A percentile compares a stretch with the other conserved stretches of the same genome.
phyloP scores from a whole-genome alignment of 2,888 invertebrate species.

The Sceliomorpha sp. region DNA sequence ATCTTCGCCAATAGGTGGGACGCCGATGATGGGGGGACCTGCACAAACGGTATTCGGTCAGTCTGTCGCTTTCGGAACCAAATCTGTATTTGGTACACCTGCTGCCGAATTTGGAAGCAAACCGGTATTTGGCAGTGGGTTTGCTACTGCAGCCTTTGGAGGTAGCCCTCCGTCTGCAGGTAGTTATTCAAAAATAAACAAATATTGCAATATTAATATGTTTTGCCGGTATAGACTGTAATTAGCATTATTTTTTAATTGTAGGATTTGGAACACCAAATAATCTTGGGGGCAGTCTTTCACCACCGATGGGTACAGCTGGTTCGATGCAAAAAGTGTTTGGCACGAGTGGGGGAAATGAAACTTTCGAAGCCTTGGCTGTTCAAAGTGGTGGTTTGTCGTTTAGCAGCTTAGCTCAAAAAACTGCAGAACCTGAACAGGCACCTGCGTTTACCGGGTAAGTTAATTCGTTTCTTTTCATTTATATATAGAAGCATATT shows the following conservation, averaged over 20 bases:
- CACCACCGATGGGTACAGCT: conserved; percentile 61
- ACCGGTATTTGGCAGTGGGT: conserved; percentile 66
- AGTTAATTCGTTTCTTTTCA: conserved; percentile 24
- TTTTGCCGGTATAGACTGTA: no score
- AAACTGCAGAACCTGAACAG: conserved; percentile 68
- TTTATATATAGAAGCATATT: conserved; percentile 7
- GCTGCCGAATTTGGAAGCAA: conserved; percentile 66
- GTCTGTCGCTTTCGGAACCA: conserved; percentile 67
- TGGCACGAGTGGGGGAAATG: conserved; percentile 65
- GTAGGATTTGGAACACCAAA: conserved; percentile 73
- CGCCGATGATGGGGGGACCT: conserved; percentile 32
- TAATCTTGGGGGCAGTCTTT: conserved; percentile 63
- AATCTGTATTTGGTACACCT: conserved; percentile 69
- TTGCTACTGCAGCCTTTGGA: conserved; percentile 65
- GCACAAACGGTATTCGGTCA: conserved; percentile 67
- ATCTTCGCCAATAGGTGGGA: conserved; percentile 39
- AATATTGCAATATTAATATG: no score
- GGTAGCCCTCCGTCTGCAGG: conserved; percentile 57
- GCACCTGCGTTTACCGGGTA: conserved; percentile 72
- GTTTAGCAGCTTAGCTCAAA: conserved; percentile 70
- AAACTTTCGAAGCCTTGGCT: conserved; percentile 75
- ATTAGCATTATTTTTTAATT: no score
- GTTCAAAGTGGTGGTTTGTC: conserved; percentile 70
- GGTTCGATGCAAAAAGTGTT: conserved; percentile 71
- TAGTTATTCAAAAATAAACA: no score